Evolutionary conservation across 2,888 invertebrate genomes (phyloP).

Genomic region (Acanthosepion pharaonis): DNA sequence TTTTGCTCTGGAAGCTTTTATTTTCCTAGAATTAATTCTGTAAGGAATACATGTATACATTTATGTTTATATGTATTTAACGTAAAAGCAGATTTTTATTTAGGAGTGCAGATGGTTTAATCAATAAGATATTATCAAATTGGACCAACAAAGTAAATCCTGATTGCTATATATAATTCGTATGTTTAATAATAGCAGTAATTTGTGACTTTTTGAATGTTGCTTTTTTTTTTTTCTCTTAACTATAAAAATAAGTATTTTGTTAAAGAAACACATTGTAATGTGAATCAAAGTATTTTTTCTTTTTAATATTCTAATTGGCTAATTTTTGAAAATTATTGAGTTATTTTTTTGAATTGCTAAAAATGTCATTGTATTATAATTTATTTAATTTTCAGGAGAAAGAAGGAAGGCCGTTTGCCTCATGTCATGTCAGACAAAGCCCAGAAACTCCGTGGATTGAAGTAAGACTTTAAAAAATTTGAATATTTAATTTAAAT

Average conservation of each 20-base stretch:
- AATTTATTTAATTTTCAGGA: slow-evolving; percentile 65
- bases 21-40: not conserved
- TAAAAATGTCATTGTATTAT: not conserved
- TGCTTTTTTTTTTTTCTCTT: not conserved
- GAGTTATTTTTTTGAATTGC: not conserved
- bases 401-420: slow-evolving; percentile 95
- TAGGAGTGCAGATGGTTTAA: no score
- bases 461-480: slow-evolving; percentile 78
- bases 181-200: not conserved
- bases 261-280: not conserved
- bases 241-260: not conserved
- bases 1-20: not conserved
- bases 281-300: no score
- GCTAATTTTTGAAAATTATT: not conserved
- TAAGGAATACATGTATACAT: not conserved
- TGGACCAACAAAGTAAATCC: not conserved
- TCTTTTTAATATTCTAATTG: no score
- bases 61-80: not conserved
- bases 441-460: slow-evolving; percentile 92
- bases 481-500: not conserved
- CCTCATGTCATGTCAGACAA: slow-evolving; percentile 92
- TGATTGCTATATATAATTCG: not conserved
- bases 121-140: no score
- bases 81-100: no score
- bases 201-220: not conserved